Conservation (phyloP, 1,140 invertebrate species). For the Apis florea region DNA sequence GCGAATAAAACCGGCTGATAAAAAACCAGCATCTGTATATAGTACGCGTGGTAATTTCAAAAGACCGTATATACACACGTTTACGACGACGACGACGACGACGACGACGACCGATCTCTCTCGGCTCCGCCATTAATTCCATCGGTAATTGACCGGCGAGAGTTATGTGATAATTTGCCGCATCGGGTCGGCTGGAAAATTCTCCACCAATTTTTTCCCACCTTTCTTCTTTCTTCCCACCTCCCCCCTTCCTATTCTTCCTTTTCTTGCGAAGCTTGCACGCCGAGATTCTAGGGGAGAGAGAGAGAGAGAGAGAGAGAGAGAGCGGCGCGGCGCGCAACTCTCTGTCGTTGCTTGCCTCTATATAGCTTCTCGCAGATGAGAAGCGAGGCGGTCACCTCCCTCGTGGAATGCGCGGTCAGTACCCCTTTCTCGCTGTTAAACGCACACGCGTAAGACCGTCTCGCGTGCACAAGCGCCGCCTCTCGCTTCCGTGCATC, state of each 20-base stretch:
- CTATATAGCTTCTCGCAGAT: slow-evolving; percentile 51
- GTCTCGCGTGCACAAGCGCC: not conserved
- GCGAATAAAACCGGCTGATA: slow-evolving; percentile 74
- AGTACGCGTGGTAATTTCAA: slow-evolving; percentile 23
- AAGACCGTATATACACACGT: not conserved
- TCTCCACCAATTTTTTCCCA: not conserved
- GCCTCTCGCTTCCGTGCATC: slow-evolving; percentile 28
- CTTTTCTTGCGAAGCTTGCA: not conserved
- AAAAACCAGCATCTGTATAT: slow-evolving; percentile 22
- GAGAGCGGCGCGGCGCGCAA: not conserved
- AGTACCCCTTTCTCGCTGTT: slow-evolving; percentile 67
- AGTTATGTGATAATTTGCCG: slow-evolving; percentile 23
- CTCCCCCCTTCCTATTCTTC: no score
- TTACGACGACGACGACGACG: slow-evolving; percentile 16
- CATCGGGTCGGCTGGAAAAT: not conserved
- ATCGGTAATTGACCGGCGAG: slow-evolving; percentile 11
- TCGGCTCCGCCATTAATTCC: slow-evolving; percentile 10
- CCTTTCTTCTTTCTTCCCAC: not conserved
- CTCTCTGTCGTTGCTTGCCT: not conserved
- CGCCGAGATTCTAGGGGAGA: no score
- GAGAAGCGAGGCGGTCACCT: slow-evolving; percentile 70
- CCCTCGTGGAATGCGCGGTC: slow-evolving; percentile 73
- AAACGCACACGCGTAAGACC: slow-evolving; percentile 39
- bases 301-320: not conserved
- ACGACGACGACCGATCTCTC: not conserved